These are phyloP conservation scores for Ennomos quercinarius DNA, from an alignment of 2,888 invertebrate species.

Conservation along the genomic window DNA sequence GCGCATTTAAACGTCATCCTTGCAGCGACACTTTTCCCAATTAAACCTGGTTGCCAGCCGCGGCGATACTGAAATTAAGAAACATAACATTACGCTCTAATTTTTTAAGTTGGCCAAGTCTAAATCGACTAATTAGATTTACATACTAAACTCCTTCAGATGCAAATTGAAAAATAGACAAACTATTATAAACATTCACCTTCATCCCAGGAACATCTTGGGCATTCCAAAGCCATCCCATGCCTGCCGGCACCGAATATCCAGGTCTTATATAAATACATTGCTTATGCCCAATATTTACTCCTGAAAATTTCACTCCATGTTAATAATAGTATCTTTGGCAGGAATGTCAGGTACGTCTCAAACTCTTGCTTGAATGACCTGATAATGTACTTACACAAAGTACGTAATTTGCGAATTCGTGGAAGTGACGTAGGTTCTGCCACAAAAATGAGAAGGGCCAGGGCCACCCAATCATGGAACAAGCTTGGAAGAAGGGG, in stretches of 20 bases:
- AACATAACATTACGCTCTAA: background rate
- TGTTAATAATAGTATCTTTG: too few relatives aligned
- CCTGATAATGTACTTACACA: too few relatives aligned
- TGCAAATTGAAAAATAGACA: too few relatives aligned
- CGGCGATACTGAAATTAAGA: constrained; percentile 62
- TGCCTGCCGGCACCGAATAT: constrained; percentile 84
- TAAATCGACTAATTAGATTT: too few relatives aligned
- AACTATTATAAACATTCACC: constrained; percentile 53
- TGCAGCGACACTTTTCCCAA: constrained; percentile 80
- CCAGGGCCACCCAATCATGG: too few relatives aligned
- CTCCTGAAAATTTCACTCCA: constrained; percentile 54
- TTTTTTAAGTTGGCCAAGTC: background rate
- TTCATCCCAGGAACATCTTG: constrained; percentile 68
- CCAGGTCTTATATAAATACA: constrained; percentile 78
- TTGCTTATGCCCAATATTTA: constrained; percentile 82
- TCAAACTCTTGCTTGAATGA: too few relatives aligned
- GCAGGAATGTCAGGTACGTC: too few relatives aligned
- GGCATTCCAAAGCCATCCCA: constrained; percentile 89
- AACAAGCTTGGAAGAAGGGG: too few relatives aligned
- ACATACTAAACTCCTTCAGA: too few relatives aligned
- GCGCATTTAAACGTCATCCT: constrained; percentile 75
- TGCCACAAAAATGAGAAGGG: too few relatives aligned
- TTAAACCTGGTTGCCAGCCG: constrained; percentile 85
- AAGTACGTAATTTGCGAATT: too few relatives aligned
- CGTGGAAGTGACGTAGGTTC: too few relatives aligned